Base-by-base conservation (phyloP, 2,113 vertebrate genomes). In the Desmodus rotundus region DNA sequence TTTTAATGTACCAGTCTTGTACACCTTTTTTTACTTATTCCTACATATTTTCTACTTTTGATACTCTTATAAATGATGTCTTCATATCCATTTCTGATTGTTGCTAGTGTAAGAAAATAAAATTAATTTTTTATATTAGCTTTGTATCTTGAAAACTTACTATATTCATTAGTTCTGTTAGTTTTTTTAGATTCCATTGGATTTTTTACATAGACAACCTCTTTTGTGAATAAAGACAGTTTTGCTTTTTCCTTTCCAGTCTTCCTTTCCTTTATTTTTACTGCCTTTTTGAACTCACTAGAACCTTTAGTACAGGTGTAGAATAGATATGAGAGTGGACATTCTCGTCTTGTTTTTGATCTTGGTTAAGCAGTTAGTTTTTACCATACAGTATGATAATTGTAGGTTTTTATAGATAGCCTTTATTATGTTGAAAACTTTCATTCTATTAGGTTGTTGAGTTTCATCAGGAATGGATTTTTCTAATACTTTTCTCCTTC, bases 21-120 rank as follows among this genome's bases (percentile, higher is more conserved):
- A 78, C n/a, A 41, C 85, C 36, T 93, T 89, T 82, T 82, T 41
- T 89, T 43, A 76, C 13, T 63, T 93, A 91, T 38, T 36, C n/a
- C n/a, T 54, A 91, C 88, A 68, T 91, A 56, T 65, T 92, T 81
- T 96, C 16, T 87, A 74, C 56, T 76, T 88, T 80, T 47, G 52
- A 82, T 86, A n/a, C 22, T 38, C 13, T 91, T 93, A 8, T 74
- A 76, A 95, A 82, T 86, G 58, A 8, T 68, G 67, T 82, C 19
- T 92, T 76, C 74, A 36, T 86, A 73, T 92, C 31, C 24, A 38
- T 78, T 72, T 76, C 56, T 63, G 22, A 52, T 56, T 52, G 74
- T 56, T 52, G 38, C 47, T 92, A 81, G 47, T 74, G 13, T 86
- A 56, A 54, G 56, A 22, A 70, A 91, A 89, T 47, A 47, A 11